A percentile compares a stretch with the other conserved stretches of the same genome.
phyloP scores from a whole-genome alignment of 2,888 invertebrate genomes.

The Melangyna quadrimaculata region DNA sequence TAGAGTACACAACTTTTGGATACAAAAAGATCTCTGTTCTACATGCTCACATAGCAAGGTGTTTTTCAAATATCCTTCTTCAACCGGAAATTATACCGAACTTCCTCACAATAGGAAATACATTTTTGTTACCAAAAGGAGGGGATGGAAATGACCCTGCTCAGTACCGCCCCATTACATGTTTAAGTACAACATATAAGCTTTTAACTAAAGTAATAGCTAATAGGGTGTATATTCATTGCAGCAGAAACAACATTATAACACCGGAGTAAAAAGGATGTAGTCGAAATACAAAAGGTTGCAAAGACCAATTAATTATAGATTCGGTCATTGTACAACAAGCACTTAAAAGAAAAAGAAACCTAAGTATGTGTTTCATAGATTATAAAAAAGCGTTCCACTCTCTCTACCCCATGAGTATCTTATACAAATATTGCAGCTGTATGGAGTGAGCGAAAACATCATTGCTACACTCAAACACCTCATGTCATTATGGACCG shows the following conservation, averaged over 20 bases:
- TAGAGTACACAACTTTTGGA: conserved; percentile 1
- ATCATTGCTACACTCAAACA: background rate
- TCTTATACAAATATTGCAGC: background rate
- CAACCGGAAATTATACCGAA: background rate
- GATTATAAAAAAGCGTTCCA: background rate
- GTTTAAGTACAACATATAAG: background rate
- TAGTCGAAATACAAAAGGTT: background rate
- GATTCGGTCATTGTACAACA: background rate
- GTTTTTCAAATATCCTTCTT: background rate
- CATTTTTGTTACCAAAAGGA: background rate
- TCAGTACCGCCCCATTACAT: background rate
- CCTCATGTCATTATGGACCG: background rate
- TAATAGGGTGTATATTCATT: background rate
- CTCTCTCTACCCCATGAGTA: background rate
- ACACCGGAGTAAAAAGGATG: background rate
- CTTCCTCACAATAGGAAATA: background rate
- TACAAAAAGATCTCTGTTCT: background rate
- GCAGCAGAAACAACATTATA: background rate
- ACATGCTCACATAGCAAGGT: background rate
- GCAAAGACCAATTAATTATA: no score
- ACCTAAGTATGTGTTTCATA: background rate
- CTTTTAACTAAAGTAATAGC: background rate
- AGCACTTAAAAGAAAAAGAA: no score
- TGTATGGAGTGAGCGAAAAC: background rate
- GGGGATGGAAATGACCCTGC: background rate